Conservation (phyloP, 2,888 invertebrate genomes). For the Drosophila meridiana region DNA sequence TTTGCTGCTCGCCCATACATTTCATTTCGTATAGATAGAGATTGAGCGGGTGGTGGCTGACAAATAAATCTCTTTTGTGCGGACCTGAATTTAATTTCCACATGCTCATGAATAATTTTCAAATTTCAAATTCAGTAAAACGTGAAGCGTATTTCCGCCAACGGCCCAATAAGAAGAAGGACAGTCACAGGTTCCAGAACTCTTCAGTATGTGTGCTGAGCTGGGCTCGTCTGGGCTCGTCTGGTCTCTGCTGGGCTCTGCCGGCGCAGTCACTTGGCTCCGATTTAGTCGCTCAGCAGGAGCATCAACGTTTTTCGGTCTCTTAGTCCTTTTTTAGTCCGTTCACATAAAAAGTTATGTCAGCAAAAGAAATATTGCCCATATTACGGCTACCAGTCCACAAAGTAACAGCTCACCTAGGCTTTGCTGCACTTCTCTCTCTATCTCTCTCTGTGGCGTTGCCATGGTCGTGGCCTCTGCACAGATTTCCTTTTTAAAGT, state of each 20-base stretch:
- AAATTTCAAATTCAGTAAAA: conserved; percentile 82
- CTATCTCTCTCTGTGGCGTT: neutral
- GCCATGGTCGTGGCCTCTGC: conserved; percentile 7
- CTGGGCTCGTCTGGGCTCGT: neutral
- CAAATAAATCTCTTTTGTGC: conserved; percentile 82
- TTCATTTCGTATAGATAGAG: conserved; percentile 65
- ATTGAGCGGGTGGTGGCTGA: conserved; percentile 55
- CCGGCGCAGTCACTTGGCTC: conserved; percentile 1
- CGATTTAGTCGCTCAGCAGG: conserved; percentile 42
- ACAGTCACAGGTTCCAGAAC: conserved; percentile 22
- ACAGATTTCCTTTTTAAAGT: conserved; percentile 59
- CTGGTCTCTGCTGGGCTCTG: neutral
- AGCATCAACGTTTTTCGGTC: conserved; percentile 31
- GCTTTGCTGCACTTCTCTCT: conserved; percentile 23
- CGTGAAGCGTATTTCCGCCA: conserved; percentile 76
- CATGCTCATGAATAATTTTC: conserved; percentile 84
- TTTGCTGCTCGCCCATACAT: conserved; percentile 50
- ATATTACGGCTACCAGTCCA: conserved; percentile 58
- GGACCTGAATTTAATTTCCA: conserved; percentile 83
- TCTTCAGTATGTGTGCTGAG: neutral
- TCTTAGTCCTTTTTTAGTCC: conserved; percentile 52
- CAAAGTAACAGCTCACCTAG: conserved; percentile 50
- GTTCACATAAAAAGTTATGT: conserved; percentile 74
- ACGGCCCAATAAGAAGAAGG: conserved; percentile 45
- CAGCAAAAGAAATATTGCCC: conserved; percentile 74